Evolutionary conservation across 1,140 invertebrate species (phyloP).

Genomic region (Drosophila orosa): DNA sequence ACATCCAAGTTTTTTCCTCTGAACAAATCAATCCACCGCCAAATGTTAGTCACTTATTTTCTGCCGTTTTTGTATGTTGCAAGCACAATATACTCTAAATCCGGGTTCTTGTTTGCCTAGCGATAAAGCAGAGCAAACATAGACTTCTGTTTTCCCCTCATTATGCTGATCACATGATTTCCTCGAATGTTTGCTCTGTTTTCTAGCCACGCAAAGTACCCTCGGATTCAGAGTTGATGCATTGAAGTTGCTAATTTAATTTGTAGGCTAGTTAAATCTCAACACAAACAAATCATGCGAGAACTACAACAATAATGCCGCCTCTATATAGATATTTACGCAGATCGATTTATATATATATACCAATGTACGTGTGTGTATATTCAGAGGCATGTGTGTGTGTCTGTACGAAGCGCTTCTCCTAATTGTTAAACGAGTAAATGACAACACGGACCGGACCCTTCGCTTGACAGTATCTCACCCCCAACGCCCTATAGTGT

Average conservation of each 20-base stretch:
- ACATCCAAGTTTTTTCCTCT: too few species aligned
- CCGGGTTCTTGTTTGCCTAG: background rate
- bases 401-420: conserved; percentile 51
- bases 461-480: conserved; percentile 29
- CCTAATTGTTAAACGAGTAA: conserved; percentile 62
- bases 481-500: conserved; percentile 44
- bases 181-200: conserved; percentile 14
- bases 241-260: conserved; percentile 71
- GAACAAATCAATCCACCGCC: conserved; percentile 34
- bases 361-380: conserved; percentile 41
- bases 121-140: conserved; percentile 20
- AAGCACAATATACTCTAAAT: conserved; percentile 34
- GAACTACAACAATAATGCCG: conserved; percentile 79
- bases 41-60: conserved; percentile 38
- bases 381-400: conserved; percentile 67
- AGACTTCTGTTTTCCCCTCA: background rate
- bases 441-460: conserved; percentile 14
- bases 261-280: conserved; percentile 78
- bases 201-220: background rate
- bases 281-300: conserved; percentile 65
- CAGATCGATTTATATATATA: conserved; percentile 66
- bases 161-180: conserved; percentile 9
- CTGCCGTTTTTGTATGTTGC: conserved; percentile 64
- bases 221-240: conserved; percentile 13
- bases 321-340: conserved; percentile 78